Evolutionary conservation across 2,888 invertebrate genomes (phyloP).

Genomic region (Tineola bisselliella): DNA sequence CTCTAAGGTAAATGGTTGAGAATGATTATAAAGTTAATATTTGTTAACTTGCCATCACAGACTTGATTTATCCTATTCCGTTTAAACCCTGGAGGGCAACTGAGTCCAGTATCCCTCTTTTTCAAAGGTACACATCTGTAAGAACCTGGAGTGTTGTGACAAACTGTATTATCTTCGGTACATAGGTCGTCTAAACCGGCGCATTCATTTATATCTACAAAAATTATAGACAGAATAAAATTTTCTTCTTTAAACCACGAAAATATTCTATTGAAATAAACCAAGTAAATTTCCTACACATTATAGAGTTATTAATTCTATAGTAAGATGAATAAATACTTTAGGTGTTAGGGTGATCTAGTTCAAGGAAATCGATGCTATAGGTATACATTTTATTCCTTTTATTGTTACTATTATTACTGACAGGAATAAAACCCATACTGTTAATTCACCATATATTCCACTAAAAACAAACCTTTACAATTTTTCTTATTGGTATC

Average conservation of each 20-base stretch:
- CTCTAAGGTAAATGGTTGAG: no score
- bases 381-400: no score
- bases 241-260: no score
- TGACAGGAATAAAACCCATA: no score
- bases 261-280: no score
- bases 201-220: constrained; percentile 83
- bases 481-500: constrained; percentile 45
- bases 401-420: no score
- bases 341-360: no score
- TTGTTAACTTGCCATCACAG: constrained; percentile 51
- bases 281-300: no score
- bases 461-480: constrained; percentile 15
- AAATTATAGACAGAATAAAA: neutral
- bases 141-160: constrained; percentile 74
- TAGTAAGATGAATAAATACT: no score
- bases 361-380: no score
- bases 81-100: constrained; percentile 68
- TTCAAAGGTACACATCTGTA: constrained; percentile 69
- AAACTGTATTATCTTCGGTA: constrained; percentile 68
- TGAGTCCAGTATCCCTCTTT: constrained; percentile 41
- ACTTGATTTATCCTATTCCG: constrained; percentile 63
- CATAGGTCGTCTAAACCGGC: constrained; percentile 64
- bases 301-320: no score
- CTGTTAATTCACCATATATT: no score
- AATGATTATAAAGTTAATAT: neutral